Base-by-base conservation (phyloP, 1,140 invertebrate species). In the Camponotus pennsylvanicus region DNA sequence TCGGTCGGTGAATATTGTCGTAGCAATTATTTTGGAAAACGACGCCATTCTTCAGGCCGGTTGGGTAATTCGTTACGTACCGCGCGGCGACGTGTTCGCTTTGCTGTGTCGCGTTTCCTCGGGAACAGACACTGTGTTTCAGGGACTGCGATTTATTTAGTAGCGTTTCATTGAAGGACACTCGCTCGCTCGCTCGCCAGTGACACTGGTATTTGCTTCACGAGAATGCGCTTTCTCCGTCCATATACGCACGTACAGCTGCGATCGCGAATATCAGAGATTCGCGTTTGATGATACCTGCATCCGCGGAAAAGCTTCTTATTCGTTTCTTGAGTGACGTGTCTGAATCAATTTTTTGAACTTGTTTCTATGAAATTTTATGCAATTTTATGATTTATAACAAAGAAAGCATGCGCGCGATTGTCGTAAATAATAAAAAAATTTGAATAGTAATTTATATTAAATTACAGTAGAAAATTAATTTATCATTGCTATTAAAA, bases 21-120 rank as follows among this genome's bases (percentile, higher is more conserved):
- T 83, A 57, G 55, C 79, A 83, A 83, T 83, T 83, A 83, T 83
- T 83, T 70, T 83, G 55, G 79, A 83, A 83, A 83, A 83, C 79
- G 69, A 83, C 27, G 79, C 69, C 69, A 83, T 75, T 83, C 69
- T 83, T 73, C 55, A 83, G 34, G 7, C 37, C 69, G 42, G 69
- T n/a, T 32, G 69, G 79, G 69, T 49, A 83, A 75, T 83, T 82
- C 67, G 79, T 83, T 83, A 75, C 55, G 69, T 63, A 59, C 79
- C 79, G 67, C 55, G 55, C 67, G 69, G 67, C 79, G 79, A 82
- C 42, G 57, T 32, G 79, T 61, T 83, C 57, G 69, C 67, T 83
- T 75, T 75, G 79, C 69, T 70, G 69, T 59, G 79, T 83, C 69
- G 79, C 79, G 79, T 61, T 66, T 83, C 42, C 57, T 73, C 57